Evolutionary conservation across 2,797 vertebrate genomes (phyloP), one percentile per base, ranked within the genome.

Genomic region (Philypnodon macrostomus): DNA sequence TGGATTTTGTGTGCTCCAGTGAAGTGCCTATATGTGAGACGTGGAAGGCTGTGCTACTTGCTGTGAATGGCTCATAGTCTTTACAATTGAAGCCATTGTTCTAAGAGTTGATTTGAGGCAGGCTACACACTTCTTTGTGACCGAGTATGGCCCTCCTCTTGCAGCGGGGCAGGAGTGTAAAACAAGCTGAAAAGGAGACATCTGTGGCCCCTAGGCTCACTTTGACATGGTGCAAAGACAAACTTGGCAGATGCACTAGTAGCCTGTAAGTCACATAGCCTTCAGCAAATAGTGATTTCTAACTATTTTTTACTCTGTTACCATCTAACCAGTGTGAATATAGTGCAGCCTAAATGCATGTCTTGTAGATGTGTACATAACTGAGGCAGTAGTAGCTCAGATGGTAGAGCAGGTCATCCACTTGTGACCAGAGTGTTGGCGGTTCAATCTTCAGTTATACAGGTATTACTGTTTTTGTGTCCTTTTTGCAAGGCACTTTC

Each of bases 71-170:
- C 53, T 50, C 71, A 1, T 4, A 48, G 47, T 51, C 23, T 60
- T 53, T 14, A 87, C 84, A 90, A 88, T 58, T 71, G 65, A 36
- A n/a, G 48, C 54, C 74, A 79, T 76, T 88, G 76, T 87, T 73
- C 33, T 53, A 13, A 37, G 35, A 10, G 2, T n/a, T n/a, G 18
- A 41, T 27, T 42, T 17, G 41, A 56, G 37, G 56, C 35, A 34
- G 14, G 15, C 53, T 60, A 37, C 35, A 8, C 55, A 50, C 49
- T 17, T 51, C 52, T 55, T 35, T 55, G 42, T 21, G 33, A 31
- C 53, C 8, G n/a, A n/a, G 40, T 49, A 14, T 13, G 39, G 44
- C 53, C 41, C 47, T 15, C 36, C 42, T 21, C 48, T 35, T 3
- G 23, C 38, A 38, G 13, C 13, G 27, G 52, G 23, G 62, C 27